Evolutionary conservation across 1,140 invertebrate species (phyloP).

Genomic region (Polypedilum vanderplanki): DNA sequence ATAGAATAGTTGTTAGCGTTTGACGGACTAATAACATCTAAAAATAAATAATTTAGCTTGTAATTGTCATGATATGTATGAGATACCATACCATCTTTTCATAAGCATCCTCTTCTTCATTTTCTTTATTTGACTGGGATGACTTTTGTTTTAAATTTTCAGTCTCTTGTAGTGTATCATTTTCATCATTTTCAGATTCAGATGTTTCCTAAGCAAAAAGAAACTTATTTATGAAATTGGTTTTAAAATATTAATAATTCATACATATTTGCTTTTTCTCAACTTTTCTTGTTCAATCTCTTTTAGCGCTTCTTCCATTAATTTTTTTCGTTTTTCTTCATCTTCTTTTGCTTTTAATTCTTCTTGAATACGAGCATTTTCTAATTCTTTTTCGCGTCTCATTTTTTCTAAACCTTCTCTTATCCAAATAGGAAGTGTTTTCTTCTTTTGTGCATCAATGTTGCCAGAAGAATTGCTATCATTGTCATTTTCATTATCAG

Average conservation of each 20-base stretch:
- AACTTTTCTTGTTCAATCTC: conserved; percentile 15
- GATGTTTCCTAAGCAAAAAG: background rate
- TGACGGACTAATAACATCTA: background rate
- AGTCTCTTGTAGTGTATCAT: background rate
- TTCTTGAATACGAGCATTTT: background rate
- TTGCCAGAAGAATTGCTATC: background rate
- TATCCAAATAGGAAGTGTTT: background rate
- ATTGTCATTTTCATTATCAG: background rate
- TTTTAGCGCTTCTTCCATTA: background rate
- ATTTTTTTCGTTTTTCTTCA: background rate
- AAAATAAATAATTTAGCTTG: background rate
- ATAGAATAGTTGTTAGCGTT: background rate
- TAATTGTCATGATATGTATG: background rate
- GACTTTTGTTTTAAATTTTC: background rate
- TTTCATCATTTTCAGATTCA: background rate
- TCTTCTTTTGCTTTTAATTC: background rate
- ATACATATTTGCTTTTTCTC: conserved; percentile 10
- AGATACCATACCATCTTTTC: background rate
- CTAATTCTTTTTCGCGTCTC: background rate
- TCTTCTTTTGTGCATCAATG: background rate
- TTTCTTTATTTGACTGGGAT: background rate
- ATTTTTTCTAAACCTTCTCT: conserved; percentile 26
- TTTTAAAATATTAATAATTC: background rate
- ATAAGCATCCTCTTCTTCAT: conserved; percentile 1
- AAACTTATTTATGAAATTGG: background rate